A percentile compares a stretch with the other conserved stretches of the same genome.
Conservation (phyloP, 2,797 vertebrate genomes). For the Cyprinodon diabolis region DNA sequence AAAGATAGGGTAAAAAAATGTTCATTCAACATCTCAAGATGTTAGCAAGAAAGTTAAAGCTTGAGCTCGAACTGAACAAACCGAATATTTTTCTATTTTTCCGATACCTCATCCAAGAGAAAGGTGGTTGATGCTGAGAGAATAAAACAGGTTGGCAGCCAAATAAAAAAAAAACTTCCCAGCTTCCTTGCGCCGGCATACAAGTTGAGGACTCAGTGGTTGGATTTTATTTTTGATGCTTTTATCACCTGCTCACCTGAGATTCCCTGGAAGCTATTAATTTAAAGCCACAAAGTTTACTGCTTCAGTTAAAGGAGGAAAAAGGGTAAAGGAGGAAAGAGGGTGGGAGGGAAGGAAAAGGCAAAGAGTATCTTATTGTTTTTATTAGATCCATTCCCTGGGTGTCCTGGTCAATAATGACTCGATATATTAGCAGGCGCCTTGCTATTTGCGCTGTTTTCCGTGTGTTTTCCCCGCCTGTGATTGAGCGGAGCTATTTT, state of each 20-base stretch:
- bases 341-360: constrained; percentile 31
- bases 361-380: constrained; percentile 84
- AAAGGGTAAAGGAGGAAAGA: constrained; percentile 30
- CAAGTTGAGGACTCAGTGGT: constrained; percentile 61
- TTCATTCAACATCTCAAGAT: not conserved
- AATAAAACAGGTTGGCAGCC: not conserved
- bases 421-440: constrained; percentile 81
- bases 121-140: not conserved
- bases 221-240: constrained; percentile 65
- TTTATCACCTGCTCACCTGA: constrained; percentile 80
- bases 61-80: not conserved
- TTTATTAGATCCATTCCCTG: constrained; percentile 86
- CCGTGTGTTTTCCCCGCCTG: constrained; percentile 81
- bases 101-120: not conserved
- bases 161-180: constrained; percentile 10
- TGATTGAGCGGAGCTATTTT: constrained; percentile 84
- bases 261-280: constrained; percentile 86
- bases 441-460: constrained; percentile 87
- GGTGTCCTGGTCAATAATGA: constrained; percentile 85
- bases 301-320: constrained; percentile 60
- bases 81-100: not conserved
- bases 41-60: not conserved
- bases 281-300: constrained; percentile 91
- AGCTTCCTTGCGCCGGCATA: constrained; percentile 40
- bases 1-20: not conserved